Evolutionary conservation across 2,797 vertebrate genomes (phyloP).

Genomic region (Erethizon dorsatum): DNA sequence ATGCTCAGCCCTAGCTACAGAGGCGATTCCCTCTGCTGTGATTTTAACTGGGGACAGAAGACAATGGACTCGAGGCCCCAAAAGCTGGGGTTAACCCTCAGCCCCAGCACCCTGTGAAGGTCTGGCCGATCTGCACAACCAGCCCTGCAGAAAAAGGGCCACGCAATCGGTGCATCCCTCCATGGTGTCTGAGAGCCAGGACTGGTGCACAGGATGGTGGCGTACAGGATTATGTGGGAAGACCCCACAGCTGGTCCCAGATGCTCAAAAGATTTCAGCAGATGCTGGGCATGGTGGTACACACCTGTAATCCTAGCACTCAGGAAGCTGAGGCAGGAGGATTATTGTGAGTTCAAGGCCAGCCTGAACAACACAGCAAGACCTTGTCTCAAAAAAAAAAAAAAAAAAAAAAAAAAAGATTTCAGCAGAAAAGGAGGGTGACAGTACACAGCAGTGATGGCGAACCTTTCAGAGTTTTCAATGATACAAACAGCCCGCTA

Average conservation of each 20-base stretch:
- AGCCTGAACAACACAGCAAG: not conserved
- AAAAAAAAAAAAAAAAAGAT: not conserved
- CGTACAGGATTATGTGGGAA: not conserved
- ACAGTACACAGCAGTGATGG: not conserved
- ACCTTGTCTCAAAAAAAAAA: not conserved
- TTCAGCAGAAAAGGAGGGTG: not conserved
- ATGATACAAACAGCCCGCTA: not conserved
- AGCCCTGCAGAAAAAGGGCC: not conserved
- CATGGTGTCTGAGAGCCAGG: not conserved
- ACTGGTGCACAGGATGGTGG: too few species aligned
- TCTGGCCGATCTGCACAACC: not conserved
- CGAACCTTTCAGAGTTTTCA: not conserved
- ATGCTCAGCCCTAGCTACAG: not conserved
- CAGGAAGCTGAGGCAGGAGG: not conserved
- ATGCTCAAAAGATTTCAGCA: not conserved
- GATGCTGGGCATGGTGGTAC: not conserved
- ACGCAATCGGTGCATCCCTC: not conserved
- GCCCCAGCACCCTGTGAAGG: not conserved
- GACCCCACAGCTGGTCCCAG: not conserved
- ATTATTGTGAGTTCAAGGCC: not conserved
- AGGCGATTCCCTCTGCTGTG: too few species aligned
- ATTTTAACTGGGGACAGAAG: not conserved
- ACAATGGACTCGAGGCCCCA: not conserved
- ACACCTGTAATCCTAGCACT: not conserved
- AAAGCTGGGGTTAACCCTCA: not conserved